phyloP scores from a whole-genome alignment of 1,140 invertebrate species.

The Psix sp. region DNA sequence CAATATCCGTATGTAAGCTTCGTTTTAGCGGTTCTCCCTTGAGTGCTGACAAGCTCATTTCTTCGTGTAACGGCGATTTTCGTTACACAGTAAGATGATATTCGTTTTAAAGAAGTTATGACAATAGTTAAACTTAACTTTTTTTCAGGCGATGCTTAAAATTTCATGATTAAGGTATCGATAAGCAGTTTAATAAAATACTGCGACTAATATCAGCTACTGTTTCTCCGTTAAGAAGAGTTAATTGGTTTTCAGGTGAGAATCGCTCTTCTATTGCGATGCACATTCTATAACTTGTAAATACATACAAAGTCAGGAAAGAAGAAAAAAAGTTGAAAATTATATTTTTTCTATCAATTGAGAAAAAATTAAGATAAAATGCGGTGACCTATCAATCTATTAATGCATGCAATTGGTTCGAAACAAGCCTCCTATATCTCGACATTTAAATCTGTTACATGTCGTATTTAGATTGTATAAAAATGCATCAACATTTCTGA shows the following conservation, averaged over 20 bases:
- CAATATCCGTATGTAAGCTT: constrained; percentile 60
- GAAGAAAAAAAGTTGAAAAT: constrained; percentile 71
- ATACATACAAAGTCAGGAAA: constrained; percentile 69
- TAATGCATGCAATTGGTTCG: constrained; percentile 46
- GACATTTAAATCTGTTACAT: constrained; percentile 25
- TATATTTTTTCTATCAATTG: constrained; percentile 78
- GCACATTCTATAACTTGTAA: constrained; percentile 75
- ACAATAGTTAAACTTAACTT: too few species aligned
- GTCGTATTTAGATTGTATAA: constrained; percentile 31
- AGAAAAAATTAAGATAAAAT: constrained; percentile 64
- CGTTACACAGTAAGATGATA: constrained; percentile 8
- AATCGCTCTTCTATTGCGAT: constrained; percentile 64
- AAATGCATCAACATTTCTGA: constrained; percentile 42
- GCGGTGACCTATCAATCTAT: constrained; percentile 72
- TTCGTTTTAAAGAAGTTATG: background rate
- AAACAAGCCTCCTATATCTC: constrained; percentile 28
- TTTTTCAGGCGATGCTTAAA: too few species aligned
- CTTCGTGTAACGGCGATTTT: constrained; percentile 27
- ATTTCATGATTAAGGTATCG: too few species aligned
- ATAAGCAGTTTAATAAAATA: too few species aligned
- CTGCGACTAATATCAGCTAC: background rate
- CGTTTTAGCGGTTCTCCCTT: constrained; percentile 37
- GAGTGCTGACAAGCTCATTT: constrained; percentile 18
- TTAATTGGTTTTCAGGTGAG: constrained; percentile 25
- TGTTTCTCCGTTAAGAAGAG: constrained; percentile 1